Evolutionary conservation across 2,113 vertebrate genomes (phyloP).

Genomic region (Grus americana): DNA sequence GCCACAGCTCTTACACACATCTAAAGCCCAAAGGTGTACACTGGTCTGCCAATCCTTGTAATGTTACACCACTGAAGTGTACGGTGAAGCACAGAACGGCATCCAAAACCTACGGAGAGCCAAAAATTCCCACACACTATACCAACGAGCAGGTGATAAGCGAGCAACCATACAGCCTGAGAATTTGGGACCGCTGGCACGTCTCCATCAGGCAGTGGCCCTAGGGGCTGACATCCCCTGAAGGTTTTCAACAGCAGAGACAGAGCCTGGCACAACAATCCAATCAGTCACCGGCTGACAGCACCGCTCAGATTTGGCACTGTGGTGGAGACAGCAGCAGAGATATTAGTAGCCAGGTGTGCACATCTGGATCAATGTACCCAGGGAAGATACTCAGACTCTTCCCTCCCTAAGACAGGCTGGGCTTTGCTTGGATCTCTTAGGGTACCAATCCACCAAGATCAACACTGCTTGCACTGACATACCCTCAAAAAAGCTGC

Average conservation of each 20-base stretch:
- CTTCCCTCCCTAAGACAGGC: neutral
- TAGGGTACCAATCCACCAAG: neutral
- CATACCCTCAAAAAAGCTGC: neutral
- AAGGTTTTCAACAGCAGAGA: neutral
- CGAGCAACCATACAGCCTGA: neutral
- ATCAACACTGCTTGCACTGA: neutral
- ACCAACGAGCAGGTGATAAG: neutral
- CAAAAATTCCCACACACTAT: neutral
- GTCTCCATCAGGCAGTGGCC: neutral
- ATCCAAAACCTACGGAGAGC: neutral
- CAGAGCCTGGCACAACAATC: neutral
- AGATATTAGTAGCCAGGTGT: neutral
- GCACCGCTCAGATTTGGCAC: neutral
- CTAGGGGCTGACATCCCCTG: neutral
- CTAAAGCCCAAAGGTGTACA: neutral
- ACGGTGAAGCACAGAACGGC: neutral
- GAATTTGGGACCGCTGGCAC: neutral
- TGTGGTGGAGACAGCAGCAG: neutral
- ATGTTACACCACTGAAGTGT: too few relatives aligned
- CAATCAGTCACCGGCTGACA: neutral
- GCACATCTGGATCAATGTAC: neutral
- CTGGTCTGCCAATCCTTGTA: neutral
- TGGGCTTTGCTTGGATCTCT: neutral
- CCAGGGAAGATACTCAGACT: neutral
- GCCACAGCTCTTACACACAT: neutral